Base-by-base conservation (phyloP, 2,888 invertebrate species). In the Mythimna lalbum region DNA sequence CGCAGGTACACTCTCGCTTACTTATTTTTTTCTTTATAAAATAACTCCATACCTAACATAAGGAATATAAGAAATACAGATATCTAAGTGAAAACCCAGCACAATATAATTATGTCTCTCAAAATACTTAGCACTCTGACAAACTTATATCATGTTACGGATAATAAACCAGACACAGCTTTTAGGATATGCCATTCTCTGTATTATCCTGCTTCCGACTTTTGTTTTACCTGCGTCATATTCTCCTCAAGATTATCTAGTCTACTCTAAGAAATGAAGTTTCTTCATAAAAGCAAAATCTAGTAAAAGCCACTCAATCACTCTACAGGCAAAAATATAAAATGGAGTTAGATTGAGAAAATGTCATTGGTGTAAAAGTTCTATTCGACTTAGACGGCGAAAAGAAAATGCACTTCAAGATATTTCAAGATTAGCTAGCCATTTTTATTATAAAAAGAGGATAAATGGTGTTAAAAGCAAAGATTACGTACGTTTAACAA, bases 151-250 rank as follows among this genome's bases (percentile, higher is more conserved):
- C 5, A 33, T 3, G n/a, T n/a, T 36, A 31, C 12, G 14, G 43
- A 55, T 27, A 68, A 49, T 63, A 50, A 69, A 69, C 70, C 53
- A 63, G 63, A 69, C 5, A 49, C 21, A 33, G 39, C 36, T 60
- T 23, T 47, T 9, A n/a, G 19, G 12, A 27, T 14, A 31, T n/a
- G 27, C 3, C 14, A 9, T 47, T 14, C 50, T 21, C 60, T 49
- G 9, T 59, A 12, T 21, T 21, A 23, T 49, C n/a, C 5, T 56
- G 14, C 10, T 55, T 60, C 33, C 7, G 60, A 27, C 17, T 60
- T 66, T 63, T 4, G 39, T 50, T 57, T 69, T 39, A 47, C 50
- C 10, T 23, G n/a, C 33, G 23, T 47, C 23, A 19, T 63, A 36
- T 71, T 17, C 10, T 73, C 21, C 36, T 39, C n/a, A 36, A n/a